Evolutionary conservation across 2,888 invertebrate genomes (phyloP).

Genomic region (Antitype chi): DNA sequence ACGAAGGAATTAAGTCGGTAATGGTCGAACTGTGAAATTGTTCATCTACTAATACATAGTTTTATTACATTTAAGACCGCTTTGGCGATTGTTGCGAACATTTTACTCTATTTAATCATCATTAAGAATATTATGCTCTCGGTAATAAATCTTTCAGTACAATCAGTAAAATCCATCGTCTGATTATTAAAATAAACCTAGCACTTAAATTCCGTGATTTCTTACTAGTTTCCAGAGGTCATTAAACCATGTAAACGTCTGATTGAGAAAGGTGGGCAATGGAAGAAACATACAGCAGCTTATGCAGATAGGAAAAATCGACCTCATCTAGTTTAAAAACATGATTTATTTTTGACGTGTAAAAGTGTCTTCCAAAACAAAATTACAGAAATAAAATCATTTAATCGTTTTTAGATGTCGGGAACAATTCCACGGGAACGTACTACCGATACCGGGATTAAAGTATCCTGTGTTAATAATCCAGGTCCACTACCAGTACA

Average conservation of each 20-base stretch:
- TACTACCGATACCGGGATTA: too few species aligned
- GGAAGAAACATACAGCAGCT: not conserved
- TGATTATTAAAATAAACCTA: not conserved
- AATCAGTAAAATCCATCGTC: too few species aligned
- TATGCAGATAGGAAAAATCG: not conserved
- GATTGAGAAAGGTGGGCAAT: not conserved
- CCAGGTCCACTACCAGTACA: too few species aligned
- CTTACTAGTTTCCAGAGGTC: not conserved
- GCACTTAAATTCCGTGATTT: not conserved
- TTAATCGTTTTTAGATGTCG: not conserved
- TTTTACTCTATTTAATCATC: conserved; percentile 7
- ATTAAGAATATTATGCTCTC: not conserved
- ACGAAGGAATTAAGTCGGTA: not conserved
- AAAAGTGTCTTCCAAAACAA: not conserved
- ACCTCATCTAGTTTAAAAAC: not conserved
- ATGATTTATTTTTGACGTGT: not conserved
- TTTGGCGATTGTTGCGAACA: not conserved
- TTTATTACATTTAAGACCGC: not conserved
- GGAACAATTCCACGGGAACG: too few species aligned
- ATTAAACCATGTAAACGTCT: not conserved
- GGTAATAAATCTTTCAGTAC: not conserved
- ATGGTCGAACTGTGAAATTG: not conserved
- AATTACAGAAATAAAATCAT: not conserved
- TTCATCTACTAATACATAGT: not conserved
- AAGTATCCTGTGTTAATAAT: too few species aligned